Evolutionary conservation across 2,113 vertebrate genomes (phyloP).

Genomic region (Gopherus flavomarginatus): DNA sequence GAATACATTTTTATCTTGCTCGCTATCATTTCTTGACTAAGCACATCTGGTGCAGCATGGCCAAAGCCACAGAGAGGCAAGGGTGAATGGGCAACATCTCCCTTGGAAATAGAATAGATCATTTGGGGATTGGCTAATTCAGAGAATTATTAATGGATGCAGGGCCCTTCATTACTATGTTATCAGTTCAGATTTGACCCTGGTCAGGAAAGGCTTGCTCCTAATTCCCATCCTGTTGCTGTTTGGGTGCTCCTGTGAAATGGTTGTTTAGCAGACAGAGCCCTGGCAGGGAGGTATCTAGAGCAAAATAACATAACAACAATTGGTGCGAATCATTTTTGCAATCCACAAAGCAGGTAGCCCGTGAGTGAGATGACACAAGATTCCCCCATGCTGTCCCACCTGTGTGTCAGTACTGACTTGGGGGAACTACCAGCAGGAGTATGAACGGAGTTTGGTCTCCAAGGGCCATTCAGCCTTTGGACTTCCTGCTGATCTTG

Average conservation of each 20-base stretch:
- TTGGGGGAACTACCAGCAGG: neutral
- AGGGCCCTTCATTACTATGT: accelerated
- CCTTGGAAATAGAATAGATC: neutral
- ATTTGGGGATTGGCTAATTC: neutral
- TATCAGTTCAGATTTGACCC: accelerated
- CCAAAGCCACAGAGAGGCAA: neutral
- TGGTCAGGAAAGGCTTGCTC: neutral
- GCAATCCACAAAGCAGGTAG: neutral
- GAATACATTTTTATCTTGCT: neutral
- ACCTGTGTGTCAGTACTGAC: neutral
- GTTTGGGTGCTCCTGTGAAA: neutral
- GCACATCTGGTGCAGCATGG: neutral
- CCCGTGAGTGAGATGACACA: neutral
- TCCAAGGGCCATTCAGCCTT: neutral
- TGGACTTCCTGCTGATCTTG: neutral
- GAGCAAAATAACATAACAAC: neutral
- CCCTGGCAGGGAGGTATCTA: neutral
- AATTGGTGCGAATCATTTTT: neutral
- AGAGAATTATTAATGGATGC: neutral
- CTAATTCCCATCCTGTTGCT: neutral
- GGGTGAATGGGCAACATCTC: neutral
- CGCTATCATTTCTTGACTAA: neutral
- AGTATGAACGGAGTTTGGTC: accelerated
- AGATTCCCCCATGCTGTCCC: neutral
- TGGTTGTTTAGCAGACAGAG: neutral